phyloP scores from a whole-genome alignment of 2,797 vertebrate species.

The Oceanodroma leucorhoa region DNA sequence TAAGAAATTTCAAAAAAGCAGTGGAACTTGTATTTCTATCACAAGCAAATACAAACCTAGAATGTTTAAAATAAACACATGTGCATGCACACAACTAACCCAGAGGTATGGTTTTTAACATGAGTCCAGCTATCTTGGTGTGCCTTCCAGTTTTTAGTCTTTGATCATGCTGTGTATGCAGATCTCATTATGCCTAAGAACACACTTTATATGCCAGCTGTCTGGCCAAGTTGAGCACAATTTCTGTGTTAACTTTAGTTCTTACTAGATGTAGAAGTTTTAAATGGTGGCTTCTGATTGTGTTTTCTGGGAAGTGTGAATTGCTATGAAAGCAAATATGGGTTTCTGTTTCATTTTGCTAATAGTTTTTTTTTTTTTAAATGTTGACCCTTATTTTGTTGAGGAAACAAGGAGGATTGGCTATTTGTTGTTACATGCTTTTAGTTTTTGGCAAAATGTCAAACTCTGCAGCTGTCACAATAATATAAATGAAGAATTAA shows the following conservation, averaged over 20 bases:
- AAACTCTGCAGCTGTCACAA: not conserved
- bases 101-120: not conserved
- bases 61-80: not conserved
- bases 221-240: not conserved
- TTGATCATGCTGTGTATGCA: not conserved
- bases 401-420: not conserved
- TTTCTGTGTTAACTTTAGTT: not conserved
- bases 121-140: fast-evolving
- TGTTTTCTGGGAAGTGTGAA: not conserved
- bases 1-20: not conserved
- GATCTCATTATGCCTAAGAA: not conserved
- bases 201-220: not conserved
- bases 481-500: not conserved
- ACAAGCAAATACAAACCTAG: not conserved
- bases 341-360: not conserved
- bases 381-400: not conserved
- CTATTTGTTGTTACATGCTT: not conserved
- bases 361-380: not conserved
- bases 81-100: not conserved
- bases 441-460: not conserved
- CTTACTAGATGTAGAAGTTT: not conserved
- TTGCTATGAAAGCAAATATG: not conserved
- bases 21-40: not conserved
- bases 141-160: not conserved
- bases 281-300: not conserved